Percentiles rank a stretch among this genome's conserved stretches.
Evolutionary conservation across 1,140 invertebrate species (phyloP).

Genomic region (Adoxophyes honmai): DNA sequence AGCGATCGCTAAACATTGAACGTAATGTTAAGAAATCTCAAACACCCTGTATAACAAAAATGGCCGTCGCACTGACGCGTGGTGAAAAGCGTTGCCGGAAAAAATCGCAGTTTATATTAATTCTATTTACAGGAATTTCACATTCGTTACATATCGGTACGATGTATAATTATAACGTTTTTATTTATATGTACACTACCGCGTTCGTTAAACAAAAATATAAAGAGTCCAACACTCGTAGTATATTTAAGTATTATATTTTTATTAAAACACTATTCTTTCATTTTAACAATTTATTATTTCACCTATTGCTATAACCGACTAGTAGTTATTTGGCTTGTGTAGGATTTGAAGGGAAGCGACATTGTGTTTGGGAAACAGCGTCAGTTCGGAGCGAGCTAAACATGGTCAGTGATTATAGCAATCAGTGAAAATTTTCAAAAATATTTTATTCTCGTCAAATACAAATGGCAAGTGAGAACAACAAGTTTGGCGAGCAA

Average conservation of each 20-base stretch:
- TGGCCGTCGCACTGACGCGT: neutral
- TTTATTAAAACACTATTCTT: slow-evolving; percentile 7
- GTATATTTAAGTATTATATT: slow-evolving; percentile 10
- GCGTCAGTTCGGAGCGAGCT: neutral
- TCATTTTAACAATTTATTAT: slow-evolving; percentile 10
- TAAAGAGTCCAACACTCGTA: neutral
- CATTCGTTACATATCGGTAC: too few species aligned
- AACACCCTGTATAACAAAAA: slow-evolving; percentile 10
- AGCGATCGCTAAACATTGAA: too few species aligned
- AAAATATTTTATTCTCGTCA: slow-evolving; percentile 7
- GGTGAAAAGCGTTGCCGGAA: too few species aligned
- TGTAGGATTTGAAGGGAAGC: neutral
- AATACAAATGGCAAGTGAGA: neutral
- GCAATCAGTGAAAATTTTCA: slow-evolving; percentile 11
- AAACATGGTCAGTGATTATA: neutral
- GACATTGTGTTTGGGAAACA: too few species aligned
- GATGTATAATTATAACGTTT: too few species aligned
- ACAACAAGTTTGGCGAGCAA: neutral
- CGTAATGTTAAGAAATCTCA: neutral
- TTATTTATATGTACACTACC: neutral
- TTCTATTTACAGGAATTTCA: too few species aligned
- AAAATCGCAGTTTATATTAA: too few species aligned
- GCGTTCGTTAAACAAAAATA: slow-evolving; percentile 1
- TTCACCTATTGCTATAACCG: slow-evolving; percentile 12
- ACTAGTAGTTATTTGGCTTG: slow-evolving; percentile 5